These are phyloP conservation scores for Calephelis nemesis DNA, from an alignment of 1,140 invertebrate species.

Conservation along the genomic window DNA sequence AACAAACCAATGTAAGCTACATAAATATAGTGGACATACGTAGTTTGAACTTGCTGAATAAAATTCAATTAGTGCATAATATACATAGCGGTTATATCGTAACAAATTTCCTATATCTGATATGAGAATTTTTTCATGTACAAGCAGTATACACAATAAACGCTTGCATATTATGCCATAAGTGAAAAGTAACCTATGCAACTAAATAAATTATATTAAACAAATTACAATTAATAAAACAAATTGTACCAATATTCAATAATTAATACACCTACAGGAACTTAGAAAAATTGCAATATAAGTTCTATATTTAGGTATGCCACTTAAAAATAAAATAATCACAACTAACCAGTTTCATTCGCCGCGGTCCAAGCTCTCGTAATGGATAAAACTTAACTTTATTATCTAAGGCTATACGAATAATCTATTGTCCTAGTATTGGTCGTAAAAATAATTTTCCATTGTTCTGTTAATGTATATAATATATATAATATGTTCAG, in stretches of 20 bases:
- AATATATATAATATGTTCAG: conserved; percentile 30
- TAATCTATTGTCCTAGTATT: conserved; percentile 58
- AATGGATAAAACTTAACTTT: conserved; percentile 53
- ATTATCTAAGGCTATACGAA: conserved; percentile 57
- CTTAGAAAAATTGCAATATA: conserved; percentile 78
- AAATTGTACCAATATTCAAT: conserved; percentile 77
- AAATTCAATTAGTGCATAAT: conserved; percentile 60
- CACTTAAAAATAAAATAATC: conserved; percentile 71
- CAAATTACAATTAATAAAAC: conserved; percentile 73
- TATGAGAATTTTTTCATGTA: too few relatives aligned
- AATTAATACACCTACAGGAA: conserved; percentile 78
- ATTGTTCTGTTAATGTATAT: conserved; percentile 38
- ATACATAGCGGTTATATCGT: conserved; percentile 31
- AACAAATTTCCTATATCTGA: not conserved
- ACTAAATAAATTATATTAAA: conserved; percentile 77
- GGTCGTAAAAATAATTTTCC: conserved; percentile 57
- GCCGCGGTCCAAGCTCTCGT: conserved; percentile 21
- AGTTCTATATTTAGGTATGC: conserved; percentile 78
- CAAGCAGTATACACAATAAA: not conserved
- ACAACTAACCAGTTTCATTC: conserved; percentile 47
- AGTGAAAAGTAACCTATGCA: conserved; percentile 55
- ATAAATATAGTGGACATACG: conserved; percentile 73
- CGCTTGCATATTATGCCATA: conserved; percentile 39
- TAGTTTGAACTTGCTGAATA: conserved; percentile 77
- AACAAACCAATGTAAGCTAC: conserved; percentile 64